phyloP scores from a whole-genome alignment of 2,797 vertebrate genomes.

The Gymnothorax reevesii region DNA sequence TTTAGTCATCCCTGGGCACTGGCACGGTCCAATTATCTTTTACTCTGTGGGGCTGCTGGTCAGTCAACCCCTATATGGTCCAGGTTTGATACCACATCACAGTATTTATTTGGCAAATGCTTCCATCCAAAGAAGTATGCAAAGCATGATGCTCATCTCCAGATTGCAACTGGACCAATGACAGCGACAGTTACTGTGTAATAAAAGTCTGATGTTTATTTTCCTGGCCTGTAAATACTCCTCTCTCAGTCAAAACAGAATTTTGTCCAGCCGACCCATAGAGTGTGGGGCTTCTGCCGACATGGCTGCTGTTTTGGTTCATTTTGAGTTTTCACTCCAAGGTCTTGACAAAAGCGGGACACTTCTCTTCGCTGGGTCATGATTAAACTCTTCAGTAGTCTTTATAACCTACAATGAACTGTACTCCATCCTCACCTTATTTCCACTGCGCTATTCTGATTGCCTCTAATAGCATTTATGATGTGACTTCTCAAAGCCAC shows the following conservation, averaged over 20 bases:
- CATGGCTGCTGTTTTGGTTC: not conserved
- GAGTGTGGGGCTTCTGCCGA: not conserved
- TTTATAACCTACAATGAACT: not conserved
- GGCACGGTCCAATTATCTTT: too few relatives aligned
- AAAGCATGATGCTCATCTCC: not conserved
- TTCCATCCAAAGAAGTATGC: too few relatives aligned
- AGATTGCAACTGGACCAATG: not conserved
- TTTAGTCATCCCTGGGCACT: too few relatives aligned
- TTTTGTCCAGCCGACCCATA: not conserved
- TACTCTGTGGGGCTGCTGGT: too few relatives aligned
- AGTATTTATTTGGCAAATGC: too few relatives aligned
- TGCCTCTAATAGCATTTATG: conserved; percentile 20
- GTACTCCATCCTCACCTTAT: not conserved
- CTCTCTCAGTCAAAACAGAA: not conserved
- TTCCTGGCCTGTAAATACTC: not conserved
- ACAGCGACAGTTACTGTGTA: not conserved
- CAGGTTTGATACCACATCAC: not conserved
- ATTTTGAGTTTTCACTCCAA: not conserved
- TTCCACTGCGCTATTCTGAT: conserved; percentile 4
- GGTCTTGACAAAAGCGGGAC: not conserved
- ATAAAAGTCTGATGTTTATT: too few relatives aligned
- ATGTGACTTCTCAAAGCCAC: conserved; percentile 24
- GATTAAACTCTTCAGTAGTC: too few relatives aligned
- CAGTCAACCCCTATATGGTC: too few relatives aligned
- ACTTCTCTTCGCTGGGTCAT: not conserved